Evolutionary conservation across 2,888 invertebrate genomes (phyloP), one percentile per base, ranked within the genome.

Genomic region (Cryptocephalus primarius): DNA sequence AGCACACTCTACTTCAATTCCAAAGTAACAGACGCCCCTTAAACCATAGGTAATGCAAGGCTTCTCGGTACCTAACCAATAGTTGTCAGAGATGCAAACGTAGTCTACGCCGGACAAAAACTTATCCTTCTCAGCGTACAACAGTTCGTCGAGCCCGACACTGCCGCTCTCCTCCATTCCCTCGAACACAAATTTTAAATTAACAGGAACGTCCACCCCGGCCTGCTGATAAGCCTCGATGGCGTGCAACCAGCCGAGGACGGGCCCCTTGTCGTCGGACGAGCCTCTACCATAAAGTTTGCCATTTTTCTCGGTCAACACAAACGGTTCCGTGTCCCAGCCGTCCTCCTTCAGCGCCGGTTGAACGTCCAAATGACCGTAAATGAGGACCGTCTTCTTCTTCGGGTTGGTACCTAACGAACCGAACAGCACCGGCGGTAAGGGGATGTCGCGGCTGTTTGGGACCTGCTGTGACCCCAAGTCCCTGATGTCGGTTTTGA

Each of bases 81-180:
- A 99, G 72, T 96, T 99, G 69, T 99, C 97, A 14, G 95, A 95
- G 64, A 99, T 96, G 68, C 96, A 96, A 11, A 95, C 91, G 72
- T 82, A 96, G 69, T 97, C 95, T 0, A 92, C 85, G 64, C 80
- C 78, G 45, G 81, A 75, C 33, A 96, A 77, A 69, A 93, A 95
- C 31, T 79, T 79, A 56, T 87, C 82, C 63, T 86, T 85, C 55
- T 78, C 74, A 1, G 76, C 67, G 56, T 74, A 72, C 0, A 99
- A 75, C 9, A 95, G 72, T 1, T 86, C 88, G 67, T 95, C 93
- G 22, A 99, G 74, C n/a, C 97, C 97, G 65, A 88, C 88, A 49
- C 95, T 96, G 8, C 96, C 96, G 50, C 87, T 88, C 69, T 99
- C 97, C 71, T 97, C 97, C 97, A 99, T 99, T 46, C 93, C 94